phyloP scores from a whole-genome alignment of 2,888 invertebrate genomes.

The Selenia dentaria region DNA sequence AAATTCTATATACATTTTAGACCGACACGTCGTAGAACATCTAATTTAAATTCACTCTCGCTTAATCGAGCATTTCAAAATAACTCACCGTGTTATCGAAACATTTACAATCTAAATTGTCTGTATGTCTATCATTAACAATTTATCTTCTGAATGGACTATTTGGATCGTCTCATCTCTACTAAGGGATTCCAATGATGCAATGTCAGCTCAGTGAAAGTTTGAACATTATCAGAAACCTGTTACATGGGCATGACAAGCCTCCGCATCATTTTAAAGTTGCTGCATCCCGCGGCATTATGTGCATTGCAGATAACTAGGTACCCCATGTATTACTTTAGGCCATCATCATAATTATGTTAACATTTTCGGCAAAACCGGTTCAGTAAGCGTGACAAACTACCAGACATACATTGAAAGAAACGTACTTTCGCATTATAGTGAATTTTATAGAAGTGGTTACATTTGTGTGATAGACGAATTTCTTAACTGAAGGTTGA shows the following conservation, averaged over 20 bases:
- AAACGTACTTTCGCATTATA: too few species aligned
- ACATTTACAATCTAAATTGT: constrained; percentile 26
- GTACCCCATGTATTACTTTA: too few species aligned
- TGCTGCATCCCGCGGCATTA: too few species aligned
- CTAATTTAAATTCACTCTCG: constrained; percentile 10
- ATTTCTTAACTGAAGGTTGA: constrained; percentile 35
- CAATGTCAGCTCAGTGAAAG: constrained; percentile 47
- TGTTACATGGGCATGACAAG: constrained; percentile 32
- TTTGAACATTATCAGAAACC: constrained; percentile 45
- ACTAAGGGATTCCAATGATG: constrained; percentile 35
- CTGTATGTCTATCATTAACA: constrained; percentile 14
- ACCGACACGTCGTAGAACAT: neutral
- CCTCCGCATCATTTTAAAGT: too few species aligned
- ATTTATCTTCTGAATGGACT: constrained; percentile 26
- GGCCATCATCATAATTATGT: too few species aligned
- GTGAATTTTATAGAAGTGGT: too few species aligned
- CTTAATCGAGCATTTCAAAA: constrained; percentile 7
- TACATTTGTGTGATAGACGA: constrained; percentile 23
- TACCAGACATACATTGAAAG: too few species aligned
- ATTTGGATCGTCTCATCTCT: constrained; percentile 18
- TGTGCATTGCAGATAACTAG: too few species aligned
- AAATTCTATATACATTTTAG: too few species aligned
- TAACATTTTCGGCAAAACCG: too few species aligned
- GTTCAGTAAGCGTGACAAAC: too few species aligned
- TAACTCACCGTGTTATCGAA: constrained; percentile 20